Percentiles rank a stretch among this genome's conserved stretches.
Evolutionary conservation across 2,797 vertebrate genomes (phyloP).

Genomic region (Clarias platycephalus): DNA sequence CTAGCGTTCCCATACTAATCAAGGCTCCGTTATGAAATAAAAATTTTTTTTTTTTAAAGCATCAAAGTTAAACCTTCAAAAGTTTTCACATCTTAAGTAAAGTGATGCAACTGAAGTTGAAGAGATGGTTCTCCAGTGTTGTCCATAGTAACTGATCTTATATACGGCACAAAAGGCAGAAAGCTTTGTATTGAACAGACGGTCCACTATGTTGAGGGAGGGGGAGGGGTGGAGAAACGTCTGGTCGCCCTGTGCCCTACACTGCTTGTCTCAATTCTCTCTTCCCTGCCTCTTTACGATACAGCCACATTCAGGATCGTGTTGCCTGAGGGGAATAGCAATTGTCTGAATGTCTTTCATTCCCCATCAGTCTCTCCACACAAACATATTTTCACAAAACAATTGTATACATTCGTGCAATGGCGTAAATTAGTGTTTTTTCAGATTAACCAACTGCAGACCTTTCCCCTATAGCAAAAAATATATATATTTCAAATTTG

Average conservation of each 20-base stretch:
- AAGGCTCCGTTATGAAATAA: neutral
- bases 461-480: no score
- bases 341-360: neutral
- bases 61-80: neutral
- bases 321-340: slow-evolving; percentile 21
- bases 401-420: no score
- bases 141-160: slow-evolving; percentile 64
- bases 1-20: neutral
- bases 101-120: neutral
- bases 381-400: neutral
- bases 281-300: slow-evolving; percentile 33
- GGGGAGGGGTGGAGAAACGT: slow-evolving; percentile 44
- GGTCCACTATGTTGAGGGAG: slow-evolving; percentile 13
- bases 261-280: slow-evolving; percentile 53
- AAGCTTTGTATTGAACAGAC: slow-evolving; percentile 58
- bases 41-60: neutral
- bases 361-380: neutral
- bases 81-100: neutral
- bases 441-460: no score
- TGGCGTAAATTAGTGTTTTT: no score
- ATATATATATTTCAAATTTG: no score
- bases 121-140: slow-evolving; percentile 49
- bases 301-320: slow-evolving; percentile 48
- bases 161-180: slow-evolving; percentile 69
- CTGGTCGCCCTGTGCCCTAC: slow-evolving; percentile 61